These are phyloP conservation scores for Phoenicopterus ruber DNA, from an alignment of 2,113 vertebrate genomes.

Conservation along the genomic window DNA sequence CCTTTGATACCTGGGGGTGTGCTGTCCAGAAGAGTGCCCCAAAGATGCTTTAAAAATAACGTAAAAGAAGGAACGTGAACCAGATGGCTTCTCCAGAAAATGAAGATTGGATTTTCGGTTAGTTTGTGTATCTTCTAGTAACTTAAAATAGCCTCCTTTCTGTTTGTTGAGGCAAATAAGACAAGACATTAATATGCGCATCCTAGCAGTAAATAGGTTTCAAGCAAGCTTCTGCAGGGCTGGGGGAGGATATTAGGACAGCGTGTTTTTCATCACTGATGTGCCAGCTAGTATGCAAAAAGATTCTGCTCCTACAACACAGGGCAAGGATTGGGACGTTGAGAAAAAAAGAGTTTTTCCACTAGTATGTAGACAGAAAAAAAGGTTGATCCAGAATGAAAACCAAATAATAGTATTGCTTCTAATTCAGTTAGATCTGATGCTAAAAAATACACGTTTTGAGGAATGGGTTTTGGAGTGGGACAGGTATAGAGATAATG, in stretches of 20 bases:
- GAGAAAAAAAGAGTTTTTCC: background rate
- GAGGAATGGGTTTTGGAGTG: background rate
- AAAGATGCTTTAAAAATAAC: background rate
- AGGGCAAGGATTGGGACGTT: background rate
- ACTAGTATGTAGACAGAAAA: background rate
- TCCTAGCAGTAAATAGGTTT: slow-evolving; percentile 36
- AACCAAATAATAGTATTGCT: background rate
- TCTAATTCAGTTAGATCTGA: background rate
- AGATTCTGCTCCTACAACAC: background rate
- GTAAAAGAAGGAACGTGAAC: fast-evolving
- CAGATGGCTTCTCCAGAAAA: background rate
- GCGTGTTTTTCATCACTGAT: background rate
- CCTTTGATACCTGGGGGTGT: fast-evolving
- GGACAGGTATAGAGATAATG: background rate
- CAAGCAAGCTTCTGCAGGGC: background rate
- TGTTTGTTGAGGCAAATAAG: slow-evolving; percentile 49
- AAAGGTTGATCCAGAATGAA: background rate
- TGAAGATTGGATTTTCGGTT: background rate
- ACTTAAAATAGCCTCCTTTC: slow-evolving; percentile 36
- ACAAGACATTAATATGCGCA: slow-evolving; percentile 35
- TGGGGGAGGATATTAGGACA: slow-evolving; percentile 1
- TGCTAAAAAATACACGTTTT: background rate
- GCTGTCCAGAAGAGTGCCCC: background rate
- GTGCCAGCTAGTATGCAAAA: background rate
- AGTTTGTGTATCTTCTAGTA: background rate